A percentile compares a stretch with the other conserved stretches of the same genome.
Conservation (phyloP, 1,140 invertebrate genomes). For the Neotoxoptera formosana region DNA sequence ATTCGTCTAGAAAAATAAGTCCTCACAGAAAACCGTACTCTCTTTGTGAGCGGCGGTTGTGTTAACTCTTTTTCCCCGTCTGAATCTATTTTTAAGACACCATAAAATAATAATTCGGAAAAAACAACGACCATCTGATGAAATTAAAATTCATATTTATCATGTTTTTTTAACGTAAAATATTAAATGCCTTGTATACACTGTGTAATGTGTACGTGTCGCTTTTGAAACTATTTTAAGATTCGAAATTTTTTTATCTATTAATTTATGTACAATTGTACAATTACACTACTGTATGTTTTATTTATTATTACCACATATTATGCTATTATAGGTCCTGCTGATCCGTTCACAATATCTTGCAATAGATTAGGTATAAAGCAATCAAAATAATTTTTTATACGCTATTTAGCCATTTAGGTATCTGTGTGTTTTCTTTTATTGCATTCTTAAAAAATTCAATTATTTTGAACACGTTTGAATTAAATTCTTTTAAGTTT, state of each 20-base stretch:
- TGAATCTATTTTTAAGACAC: background rate
- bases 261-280: background rate
- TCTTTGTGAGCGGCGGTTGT: background rate
- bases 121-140: background rate
- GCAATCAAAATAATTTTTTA: background rate
- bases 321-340: background rate
- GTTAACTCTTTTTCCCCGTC: background rate
- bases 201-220: background rate
- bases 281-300: background rate
- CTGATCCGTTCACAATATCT: background rate
- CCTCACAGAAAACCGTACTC: background rate
- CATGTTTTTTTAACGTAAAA: background rate
- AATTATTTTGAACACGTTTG: conserved; percentile 9
- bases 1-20: background rate
- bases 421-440: background rate
- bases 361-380: background rate
- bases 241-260: background rate
- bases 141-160: background rate
- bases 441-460: conserved; percentile 10
- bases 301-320: conserved; percentile 5
- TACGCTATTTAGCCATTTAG: background rate
- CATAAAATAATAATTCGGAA: background rate
- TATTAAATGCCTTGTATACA: background rate
- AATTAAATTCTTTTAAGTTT: conserved; percentile 11
- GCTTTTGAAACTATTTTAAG: background rate